These are phyloP conservation scores for Sebastes diploproa DNA, from an alignment of 2,797 vertebrate species.

Conservation along the genomic window DNA sequence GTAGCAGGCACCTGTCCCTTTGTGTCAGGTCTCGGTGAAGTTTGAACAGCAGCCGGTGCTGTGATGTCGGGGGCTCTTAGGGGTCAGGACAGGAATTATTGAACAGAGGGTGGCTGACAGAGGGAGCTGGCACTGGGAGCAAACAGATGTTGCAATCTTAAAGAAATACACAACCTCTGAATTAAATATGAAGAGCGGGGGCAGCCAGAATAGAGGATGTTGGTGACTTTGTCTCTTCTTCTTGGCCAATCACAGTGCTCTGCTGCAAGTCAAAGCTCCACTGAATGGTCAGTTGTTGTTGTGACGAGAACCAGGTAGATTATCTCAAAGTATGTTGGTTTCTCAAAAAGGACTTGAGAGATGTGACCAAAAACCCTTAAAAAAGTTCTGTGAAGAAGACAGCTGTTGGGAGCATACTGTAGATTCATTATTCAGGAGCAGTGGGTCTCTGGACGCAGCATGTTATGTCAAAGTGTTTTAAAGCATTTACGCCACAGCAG, in stretches of 20 bases:
- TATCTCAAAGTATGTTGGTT: constrained; percentile 44
- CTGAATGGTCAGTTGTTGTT: constrained; percentile 33
- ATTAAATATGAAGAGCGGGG: constrained; percentile 82
- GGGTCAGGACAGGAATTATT: constrained; percentile 82
- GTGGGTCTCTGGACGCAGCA: constrained; percentile 74
- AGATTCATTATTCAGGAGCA: constrained; percentile 83
- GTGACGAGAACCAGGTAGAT: constrained; percentile 39
- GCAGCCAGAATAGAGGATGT: constrained; percentile 45
- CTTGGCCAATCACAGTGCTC: constrained; percentile 23
- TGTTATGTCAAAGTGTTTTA: constrained; percentile 85
- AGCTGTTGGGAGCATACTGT: constrained; percentile 85
- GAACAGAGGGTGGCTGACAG: constrained; percentile 82
- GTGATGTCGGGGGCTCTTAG: constrained; percentile 74
- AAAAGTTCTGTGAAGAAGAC: constrained; percentile 69
- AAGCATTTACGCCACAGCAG: constrained; percentile 81
- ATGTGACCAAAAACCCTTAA: constrained; percentile 41
- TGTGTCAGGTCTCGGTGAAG: constrained; percentile 73
- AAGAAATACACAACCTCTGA: constrained; percentile 83
- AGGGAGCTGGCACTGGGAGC: constrained; percentile 78
- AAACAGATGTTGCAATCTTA: constrained; percentile 87
- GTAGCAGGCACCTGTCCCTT: constrained; percentile 65
- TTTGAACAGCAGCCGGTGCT: constrained; percentile 70
- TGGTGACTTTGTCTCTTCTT: constrained; percentile 28
- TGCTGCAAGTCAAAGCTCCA: neutral
- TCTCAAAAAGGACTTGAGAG: constrained; percentile 26